Conservation (phyloP, 2,888 invertebrate species). For the Bellardia pandia region DNA sequence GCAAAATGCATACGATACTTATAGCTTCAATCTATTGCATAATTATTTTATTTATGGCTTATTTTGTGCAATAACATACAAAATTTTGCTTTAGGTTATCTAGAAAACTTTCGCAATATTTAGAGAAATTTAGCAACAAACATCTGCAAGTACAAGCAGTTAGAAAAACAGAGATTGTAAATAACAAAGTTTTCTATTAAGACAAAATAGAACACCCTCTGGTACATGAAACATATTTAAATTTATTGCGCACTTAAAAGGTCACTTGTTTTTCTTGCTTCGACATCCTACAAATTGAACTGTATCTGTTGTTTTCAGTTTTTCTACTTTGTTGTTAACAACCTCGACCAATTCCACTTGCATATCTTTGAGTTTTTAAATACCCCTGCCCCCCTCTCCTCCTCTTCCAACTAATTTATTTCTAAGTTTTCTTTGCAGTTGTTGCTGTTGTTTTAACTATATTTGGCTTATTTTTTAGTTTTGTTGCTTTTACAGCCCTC, state of each 20-base stretch:
- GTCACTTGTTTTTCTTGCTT: constrained; percentile 37
- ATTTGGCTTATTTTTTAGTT: not conserved
- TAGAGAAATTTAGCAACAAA: constrained; percentile 1
- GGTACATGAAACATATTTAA: constrained; percentile 54
- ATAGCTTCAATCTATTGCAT: constrained; percentile 1
- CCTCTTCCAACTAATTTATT: not conserved
- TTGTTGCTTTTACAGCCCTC: not conserved
- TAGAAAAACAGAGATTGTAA: constrained; percentile 1
- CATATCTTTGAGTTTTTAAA: not conserved
- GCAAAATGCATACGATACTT: not conserved
- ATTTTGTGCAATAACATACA: not conserved
- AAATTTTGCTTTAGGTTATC: not conserved
- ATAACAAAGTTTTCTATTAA: constrained; percentile 40
- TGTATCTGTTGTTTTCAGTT: constrained; percentile 29
- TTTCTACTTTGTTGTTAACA: not conserved
- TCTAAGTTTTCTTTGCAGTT: constrained; percentile 18
- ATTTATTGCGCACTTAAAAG: constrained; percentile 62
- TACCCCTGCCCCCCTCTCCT: too few relatives aligned
- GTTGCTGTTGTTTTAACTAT: constrained; percentile 18
- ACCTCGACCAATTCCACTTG: not conserved
- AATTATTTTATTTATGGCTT: not conserved
- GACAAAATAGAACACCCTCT: constrained; percentile 52
- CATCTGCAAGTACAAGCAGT: constrained; percentile 7
- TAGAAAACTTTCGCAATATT: constrained; percentile 9
- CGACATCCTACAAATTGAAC: constrained; percentile 37